phyloP scores from a whole-genome alignment of 2,113 vertebrate genomes.

The Coptodon rendalli region DNA sequence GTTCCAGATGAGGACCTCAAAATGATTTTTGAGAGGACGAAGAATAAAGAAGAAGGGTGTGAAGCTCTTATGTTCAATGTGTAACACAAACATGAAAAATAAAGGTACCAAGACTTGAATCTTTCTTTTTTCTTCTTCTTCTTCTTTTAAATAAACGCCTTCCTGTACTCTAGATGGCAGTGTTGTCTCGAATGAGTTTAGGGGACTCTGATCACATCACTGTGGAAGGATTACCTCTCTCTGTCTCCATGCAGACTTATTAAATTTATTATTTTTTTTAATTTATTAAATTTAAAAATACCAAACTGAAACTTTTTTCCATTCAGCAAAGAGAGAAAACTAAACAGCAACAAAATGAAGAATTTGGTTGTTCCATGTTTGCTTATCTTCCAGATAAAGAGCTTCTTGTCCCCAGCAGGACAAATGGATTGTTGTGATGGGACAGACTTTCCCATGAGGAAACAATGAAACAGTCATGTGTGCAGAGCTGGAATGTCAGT shows the following conservation, averaged over 20 bases:
- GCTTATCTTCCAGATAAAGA: not conserved
- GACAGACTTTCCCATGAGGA: not conserved
- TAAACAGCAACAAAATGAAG: not conserved
- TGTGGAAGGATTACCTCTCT: not conserved
- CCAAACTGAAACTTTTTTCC: not conserved
- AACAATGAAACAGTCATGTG: not conserved
- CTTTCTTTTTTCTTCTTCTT: not conserved
- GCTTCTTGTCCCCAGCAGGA: not conserved
- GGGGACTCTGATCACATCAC: not conserved
- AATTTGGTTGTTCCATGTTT: not conserved
- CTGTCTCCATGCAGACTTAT: not conserved
- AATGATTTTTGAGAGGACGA: not conserved
- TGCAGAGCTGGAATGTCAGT: not conserved
- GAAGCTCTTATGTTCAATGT: not conserved
- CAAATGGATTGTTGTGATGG: not conserved
- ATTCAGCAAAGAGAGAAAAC: not conserved
- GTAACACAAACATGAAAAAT: not conserved
- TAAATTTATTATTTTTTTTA: rapidly evolving
- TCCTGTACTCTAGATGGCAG: not conserved
- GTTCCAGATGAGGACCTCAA: not conserved
- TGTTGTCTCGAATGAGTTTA: rapidly evolving
- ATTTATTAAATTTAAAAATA: not conserved
- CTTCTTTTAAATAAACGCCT: not conserved
- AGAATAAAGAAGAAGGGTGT: not conserved
- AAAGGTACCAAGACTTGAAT: not conserved